Percentiles rank a stretch among this genome's conserved stretches.
Evolutionary conservation across 2,113 vertebrate genomes (phyloP).

Genomic region (Seriola aureovittata): DNA sequence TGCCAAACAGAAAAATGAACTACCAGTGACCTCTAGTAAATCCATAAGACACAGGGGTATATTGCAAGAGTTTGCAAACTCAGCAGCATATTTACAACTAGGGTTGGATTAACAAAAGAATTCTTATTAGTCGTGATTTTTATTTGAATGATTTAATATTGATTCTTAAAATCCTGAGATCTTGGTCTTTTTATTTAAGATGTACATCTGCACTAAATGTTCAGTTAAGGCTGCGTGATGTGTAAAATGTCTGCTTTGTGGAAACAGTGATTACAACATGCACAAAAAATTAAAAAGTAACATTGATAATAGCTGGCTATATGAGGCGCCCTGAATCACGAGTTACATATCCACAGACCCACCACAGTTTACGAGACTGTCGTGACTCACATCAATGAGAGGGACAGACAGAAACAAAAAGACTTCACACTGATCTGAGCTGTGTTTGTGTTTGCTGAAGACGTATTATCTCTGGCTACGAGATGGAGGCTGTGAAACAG

Average conservation of each 20-base stretch:
- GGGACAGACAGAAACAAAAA: neutral
- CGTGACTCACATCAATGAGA: neutral
- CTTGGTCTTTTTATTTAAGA: neutral
- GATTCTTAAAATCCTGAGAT: neutral
- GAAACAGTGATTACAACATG: neutral
- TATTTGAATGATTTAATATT: neutral
- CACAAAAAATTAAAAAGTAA: neutral
- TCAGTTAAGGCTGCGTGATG: neutral
- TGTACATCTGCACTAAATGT: too few relatives aligned
- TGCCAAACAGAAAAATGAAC: constrained; percentile 10
- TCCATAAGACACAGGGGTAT: constrained; percentile 9
- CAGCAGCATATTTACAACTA: constrained; percentile 29
- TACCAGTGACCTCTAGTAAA: constrained; percentile 31
- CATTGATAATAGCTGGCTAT: neutral
- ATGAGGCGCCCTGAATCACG: neutral
- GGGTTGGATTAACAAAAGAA: neutral
- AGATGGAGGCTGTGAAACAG: neutral
- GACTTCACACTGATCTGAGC: neutral
- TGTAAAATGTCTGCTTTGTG: too few relatives aligned
- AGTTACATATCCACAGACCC: neutral
- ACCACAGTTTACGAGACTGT: neutral
- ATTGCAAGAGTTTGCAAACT: neutral
- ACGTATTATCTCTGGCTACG: neutral
- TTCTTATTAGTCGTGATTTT: neutral
- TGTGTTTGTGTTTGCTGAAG: neutral